These are phyloP conservation scores for Trematomus loennbergii DNA, from an alignment of 2,113 vertebrate species.

Conservation along the genomic window DNA sequence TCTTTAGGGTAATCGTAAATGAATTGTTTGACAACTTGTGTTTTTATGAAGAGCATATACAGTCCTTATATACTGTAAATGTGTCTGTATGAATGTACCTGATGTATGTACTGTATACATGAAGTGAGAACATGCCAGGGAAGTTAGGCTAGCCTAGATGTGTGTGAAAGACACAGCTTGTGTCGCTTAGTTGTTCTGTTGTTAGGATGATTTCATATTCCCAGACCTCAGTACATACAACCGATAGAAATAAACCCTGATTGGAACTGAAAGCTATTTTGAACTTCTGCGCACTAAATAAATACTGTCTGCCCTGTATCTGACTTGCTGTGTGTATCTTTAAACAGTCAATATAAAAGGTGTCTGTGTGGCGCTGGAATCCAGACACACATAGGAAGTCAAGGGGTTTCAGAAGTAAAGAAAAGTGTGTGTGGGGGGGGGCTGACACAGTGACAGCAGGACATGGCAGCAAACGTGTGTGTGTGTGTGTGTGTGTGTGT, in stretches of 20 bases:
- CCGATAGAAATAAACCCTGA: neutral
- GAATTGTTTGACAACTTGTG: too few species aligned
- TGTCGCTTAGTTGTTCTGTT: neutral
- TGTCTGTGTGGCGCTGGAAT: neutral
- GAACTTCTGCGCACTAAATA: neutral
- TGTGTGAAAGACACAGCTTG: neutral
- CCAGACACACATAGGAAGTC: constrained; percentile 5
- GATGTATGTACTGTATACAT: too few species aligned
- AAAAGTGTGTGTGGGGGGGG: neutral
- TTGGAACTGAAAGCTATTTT: too few species aligned
- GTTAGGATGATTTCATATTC: neutral
- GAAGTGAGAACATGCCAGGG: too few species aligned
- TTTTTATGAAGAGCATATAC: too few species aligned
- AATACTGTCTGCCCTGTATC: neutral
- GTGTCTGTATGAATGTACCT: too few species aligned
- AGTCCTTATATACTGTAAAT: too few species aligned
- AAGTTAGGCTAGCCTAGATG: neutral
- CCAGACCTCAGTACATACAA: neutral
- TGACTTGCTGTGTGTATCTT: neutral
- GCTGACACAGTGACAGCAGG: constrained; percentile 49
- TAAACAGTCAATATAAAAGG: neutral
- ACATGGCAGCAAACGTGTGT: constrained; percentile 13
- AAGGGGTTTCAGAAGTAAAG: constrained; percentile 5
- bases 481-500: constrained; percentile 22
- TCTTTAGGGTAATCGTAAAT: too few species aligned